Base-by-base conservation (phyloP, 2,797 vertebrate genomes). In the Ptychadena robeensis region DNA sequence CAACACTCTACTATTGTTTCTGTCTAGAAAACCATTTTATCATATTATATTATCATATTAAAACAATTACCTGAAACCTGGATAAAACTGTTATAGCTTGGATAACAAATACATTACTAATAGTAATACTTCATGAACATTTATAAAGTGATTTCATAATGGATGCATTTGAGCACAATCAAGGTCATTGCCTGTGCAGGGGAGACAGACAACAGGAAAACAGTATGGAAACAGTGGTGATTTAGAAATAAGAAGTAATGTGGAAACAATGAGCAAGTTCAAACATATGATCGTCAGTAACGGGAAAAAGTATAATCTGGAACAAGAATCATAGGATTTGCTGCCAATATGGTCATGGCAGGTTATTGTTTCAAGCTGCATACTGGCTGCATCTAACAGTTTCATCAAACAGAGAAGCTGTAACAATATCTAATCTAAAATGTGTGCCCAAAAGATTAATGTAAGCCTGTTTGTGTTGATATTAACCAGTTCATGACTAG, bases 121-220 rank as follows among this genome's bases (percentile, higher is more conserved):
- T 38, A 38, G 1, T 6, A 38, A 38, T 38, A 9, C 37, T 6
- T 38, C 8, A 9, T 10, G 9, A 6, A 38, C 37, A 38, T 9
- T 1, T 10, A 9, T 38, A 38, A 9, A 38, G 3, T 38, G 30
- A 22, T 70, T 77, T 59, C 53, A 63, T 32, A 31, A 63, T 64
- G 53, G 11, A 40, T 75, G 69, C 31, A 63, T 30, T 53, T 15
- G 22, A 37, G 11, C 66, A 84, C 61, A 79, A 84, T 66, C 68
- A 53, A 79, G 76, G 76, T 79, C 76, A 74, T 4, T n/a, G 48
- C 28, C 34, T 37, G 28, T 32, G 14, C 57, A 67, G 30, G 25
- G 61, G 75, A 79, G 76, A 68, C 68, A 79, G 82, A 84, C 67
- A 79, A 67, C 70, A 79, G 68, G 76, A 79, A 84, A 61, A 48